A percentile compares a stretch with the other conserved stretches of the same genome.
Conservation (phyloP, 2,113 vertebrate species). For the Manacus vitellinus region DNA sequence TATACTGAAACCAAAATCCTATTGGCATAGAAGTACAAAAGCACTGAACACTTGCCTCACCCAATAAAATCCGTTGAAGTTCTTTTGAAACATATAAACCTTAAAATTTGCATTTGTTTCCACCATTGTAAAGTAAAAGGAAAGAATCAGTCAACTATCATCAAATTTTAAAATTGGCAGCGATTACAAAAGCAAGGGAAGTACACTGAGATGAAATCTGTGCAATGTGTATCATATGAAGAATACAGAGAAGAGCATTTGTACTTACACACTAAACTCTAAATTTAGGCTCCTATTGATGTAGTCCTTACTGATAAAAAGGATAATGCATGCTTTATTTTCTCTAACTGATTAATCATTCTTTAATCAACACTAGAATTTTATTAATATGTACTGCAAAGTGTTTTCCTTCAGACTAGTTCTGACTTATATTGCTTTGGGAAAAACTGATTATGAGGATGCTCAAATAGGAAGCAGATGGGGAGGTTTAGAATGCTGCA, state of each 20-base stretch:
- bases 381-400: not conserved
- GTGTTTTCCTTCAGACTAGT: not conserved
- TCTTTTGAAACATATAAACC: not conserved
- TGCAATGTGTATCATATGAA: not conserved
- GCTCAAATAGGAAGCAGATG: not conserved
- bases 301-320: not conserved
- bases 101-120: not conserved
- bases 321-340: not conserved
- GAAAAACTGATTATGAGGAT: not conserved
- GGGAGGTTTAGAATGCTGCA: not conserved
- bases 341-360: not conserved
- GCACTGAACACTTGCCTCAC: not conserved
- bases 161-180: not conserved
- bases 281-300: not conserved
- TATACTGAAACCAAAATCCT: not conserved
- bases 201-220: not conserved
- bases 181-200: not conserved
- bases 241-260: accelerated
- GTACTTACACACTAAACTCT: not conserved
- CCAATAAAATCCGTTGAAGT: not conserved
- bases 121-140: not conserved
- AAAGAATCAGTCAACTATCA: not conserved
- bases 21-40: not conserved
- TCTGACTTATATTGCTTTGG: not conserved
- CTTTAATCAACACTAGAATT: not conserved